A percentile compares a stretch with the other conserved stretches of the same genome.
These are phyloP conservation scores for Thunnus maccoyii DNA, from an alignment of 2,113 vertebrate genomes.

Conservation along the genomic window DNA sequence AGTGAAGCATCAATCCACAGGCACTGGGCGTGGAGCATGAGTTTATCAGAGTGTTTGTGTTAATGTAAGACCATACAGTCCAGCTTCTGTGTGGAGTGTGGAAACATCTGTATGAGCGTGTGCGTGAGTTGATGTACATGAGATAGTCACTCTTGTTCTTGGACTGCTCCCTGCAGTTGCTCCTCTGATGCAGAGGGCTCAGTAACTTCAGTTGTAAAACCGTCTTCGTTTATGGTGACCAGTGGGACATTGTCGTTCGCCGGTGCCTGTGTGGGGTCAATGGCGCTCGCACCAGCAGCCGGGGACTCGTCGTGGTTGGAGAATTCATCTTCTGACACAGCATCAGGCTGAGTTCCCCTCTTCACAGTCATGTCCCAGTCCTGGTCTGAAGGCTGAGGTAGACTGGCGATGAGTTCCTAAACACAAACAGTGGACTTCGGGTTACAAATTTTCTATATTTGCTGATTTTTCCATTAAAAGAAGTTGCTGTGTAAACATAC, in stretches of 20 bases:
- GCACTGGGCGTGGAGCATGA: slow-evolving; percentile 73
- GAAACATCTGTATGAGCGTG: slow-evolving; percentile 37
- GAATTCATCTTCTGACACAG: slow-evolving; percentile 64
- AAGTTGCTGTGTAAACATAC: slow-evolving; percentile 69
- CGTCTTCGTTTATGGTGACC: slow-evolving; percentile 56
- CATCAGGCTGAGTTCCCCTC: slow-evolving; percentile 81
- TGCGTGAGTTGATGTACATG: slow-evolving; percentile 34
- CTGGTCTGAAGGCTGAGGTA: slow-evolving; percentile 95
- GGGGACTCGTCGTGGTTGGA: slow-evolving; percentile 79
- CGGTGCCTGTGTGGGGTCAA: slow-evolving; percentile 15
- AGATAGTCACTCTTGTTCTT: slow-evolving; percentile 86
- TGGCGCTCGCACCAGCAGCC: not conserved
- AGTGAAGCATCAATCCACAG: slow-evolving; percentile 80
- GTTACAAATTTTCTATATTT: not conserved
- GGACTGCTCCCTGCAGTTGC: slow-evolving; percentile 81
- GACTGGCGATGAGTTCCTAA: slow-evolving; percentile 94
- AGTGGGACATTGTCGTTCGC: slow-evolving; percentile 48
- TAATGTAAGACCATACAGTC: slow-evolving; percentile 48
- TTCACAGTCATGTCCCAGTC: slow-evolving; percentile 88
- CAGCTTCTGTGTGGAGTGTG: slow-evolving; percentile 75
- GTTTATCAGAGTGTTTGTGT: slow-evolving; percentile 60
- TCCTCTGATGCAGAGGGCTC: slow-evolving; percentile 94
- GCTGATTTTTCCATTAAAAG: not conserved
- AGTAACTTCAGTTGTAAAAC: slow-evolving; percentile 68
- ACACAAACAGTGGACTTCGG: slow-evolving; percentile 6